Conservation (phyloP, 2,113 vertebrate species). For the Rhinolophus sinicus region DNA sequence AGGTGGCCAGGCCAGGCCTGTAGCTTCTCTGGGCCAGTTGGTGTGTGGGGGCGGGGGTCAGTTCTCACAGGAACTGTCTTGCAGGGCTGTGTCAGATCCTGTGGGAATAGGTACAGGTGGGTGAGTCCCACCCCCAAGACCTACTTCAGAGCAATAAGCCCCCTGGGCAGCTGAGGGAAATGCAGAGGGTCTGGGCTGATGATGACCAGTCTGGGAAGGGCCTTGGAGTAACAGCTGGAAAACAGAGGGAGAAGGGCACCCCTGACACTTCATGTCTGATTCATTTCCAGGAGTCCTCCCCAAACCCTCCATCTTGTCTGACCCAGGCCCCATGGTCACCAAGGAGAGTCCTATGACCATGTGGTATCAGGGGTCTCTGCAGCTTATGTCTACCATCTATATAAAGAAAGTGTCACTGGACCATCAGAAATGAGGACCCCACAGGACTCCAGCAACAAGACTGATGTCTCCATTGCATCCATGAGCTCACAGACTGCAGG, state of each 20-base stretch:
- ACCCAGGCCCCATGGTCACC: not conserved
- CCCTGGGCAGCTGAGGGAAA: not conserved
- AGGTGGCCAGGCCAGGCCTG: not conserved
- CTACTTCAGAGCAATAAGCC: too few relatives aligned
- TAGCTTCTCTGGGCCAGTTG: too few relatives aligned
- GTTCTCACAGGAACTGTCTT: too few relatives aligned
- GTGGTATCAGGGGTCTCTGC: not conserved
- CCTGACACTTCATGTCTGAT: not conserved
- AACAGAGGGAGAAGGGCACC: too few relatives aligned
- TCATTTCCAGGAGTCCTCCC: not conserved
- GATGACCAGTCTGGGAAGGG: not conserved
- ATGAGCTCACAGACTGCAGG: accelerated
- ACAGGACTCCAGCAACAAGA: not conserved
- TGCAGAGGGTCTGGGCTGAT: accelerated
- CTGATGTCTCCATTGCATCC: not conserved
- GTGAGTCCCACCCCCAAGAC: too few relatives aligned
- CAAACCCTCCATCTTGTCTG: not conserved
- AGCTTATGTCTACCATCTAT: accelerated
- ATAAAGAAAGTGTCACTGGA: not conserved
- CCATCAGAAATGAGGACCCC: accelerated
- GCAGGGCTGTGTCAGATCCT: too few relatives aligned
- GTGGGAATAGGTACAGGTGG: too few relatives aligned
- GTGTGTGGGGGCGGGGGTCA: not conserved
- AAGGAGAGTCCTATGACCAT: not conserved
- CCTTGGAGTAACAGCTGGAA: not conserved